phyloP scores from a whole-genome alignment of 2,113 vertebrate species.

The Leptobrachium leishanense region DNA sequence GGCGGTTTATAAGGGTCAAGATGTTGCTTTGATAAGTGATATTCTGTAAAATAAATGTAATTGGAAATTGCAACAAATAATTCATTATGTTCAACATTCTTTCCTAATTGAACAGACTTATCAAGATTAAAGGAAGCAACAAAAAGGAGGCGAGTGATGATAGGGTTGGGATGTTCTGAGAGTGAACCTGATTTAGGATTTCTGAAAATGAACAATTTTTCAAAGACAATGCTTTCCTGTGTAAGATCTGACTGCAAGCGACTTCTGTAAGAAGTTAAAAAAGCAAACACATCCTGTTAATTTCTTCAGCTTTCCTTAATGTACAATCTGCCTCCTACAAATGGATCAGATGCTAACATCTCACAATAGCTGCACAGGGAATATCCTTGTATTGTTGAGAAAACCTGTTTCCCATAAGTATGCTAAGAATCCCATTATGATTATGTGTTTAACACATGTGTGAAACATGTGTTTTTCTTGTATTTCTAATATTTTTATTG shows the following conservation, averaged over 20 bases:
- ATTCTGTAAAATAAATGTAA: too few species aligned
- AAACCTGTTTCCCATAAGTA: not conserved
- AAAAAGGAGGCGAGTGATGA: too few species aligned
- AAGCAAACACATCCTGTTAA: constrained; percentile 34
- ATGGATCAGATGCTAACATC: not conserved
- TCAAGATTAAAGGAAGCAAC: too few species aligned
- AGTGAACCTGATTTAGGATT: not conserved
- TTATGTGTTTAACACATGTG: not conserved
- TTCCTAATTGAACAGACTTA: too few species aligned
- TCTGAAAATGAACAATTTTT: not conserved
- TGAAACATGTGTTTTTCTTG: not conserved
- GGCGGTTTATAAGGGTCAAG: too few species aligned
- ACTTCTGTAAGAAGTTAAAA: not conserved
- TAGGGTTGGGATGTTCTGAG: too few species aligned
- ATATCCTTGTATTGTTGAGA: constrained; percentile 39
- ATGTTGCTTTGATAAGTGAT: too few species aligned
- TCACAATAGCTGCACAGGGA: constrained; percentile 37
- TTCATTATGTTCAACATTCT: too few species aligned
- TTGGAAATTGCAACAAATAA: too few species aligned
- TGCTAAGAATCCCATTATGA: constrained; percentile 17
- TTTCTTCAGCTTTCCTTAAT: not conserved
- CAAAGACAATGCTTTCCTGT: constrained; percentile 21
- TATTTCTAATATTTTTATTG: not conserved
- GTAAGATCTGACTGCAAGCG: not conserved
- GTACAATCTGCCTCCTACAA: not conserved